Conservation (phyloP, 2,113 vertebrate genomes). For the Psilopsiagon aurifrons region DNA sequence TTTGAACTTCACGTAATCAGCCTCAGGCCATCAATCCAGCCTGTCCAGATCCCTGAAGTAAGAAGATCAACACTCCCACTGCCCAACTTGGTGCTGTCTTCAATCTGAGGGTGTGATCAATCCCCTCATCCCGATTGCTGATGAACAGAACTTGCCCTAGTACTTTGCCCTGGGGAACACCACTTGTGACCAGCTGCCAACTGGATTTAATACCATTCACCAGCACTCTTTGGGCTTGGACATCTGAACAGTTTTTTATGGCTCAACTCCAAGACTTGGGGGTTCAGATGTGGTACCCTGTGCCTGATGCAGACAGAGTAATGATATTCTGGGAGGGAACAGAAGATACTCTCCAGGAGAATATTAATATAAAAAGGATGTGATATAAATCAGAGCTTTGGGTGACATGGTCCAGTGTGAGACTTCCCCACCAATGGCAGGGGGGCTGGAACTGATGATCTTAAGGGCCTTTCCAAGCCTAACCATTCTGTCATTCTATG, state of each 20-base stretch:
- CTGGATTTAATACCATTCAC: neutral
- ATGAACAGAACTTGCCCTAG: accelerated
- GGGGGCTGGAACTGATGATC: neutral
- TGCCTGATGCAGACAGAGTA: neutral
- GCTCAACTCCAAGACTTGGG: neutral
- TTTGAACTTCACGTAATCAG: accelerated
- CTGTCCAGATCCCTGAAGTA: neutral
- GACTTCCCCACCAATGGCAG: neutral
- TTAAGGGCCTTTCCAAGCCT: neutral
- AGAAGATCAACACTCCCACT: neutral
- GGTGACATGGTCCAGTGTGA: neutral
- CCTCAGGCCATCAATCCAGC: neutral
- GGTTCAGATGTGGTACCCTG: neutral
- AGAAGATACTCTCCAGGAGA: neutral
- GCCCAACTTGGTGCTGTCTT: accelerated
- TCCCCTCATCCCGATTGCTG: accelerated
- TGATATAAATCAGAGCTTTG: neutral
- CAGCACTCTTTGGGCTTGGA: accelerated
- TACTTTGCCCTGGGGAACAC: neutral
- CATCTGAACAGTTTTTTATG: neutral
- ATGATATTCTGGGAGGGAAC: neutral
- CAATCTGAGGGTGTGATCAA: accelerated
- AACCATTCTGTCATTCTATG: neutral
- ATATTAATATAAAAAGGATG: neutral
- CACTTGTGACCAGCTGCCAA: accelerated